These are phyloP conservation scores for Pelusios castaneus DNA, from an alignment of 2,113 vertebrate genomes.

Conservation along the genomic window DNA sequence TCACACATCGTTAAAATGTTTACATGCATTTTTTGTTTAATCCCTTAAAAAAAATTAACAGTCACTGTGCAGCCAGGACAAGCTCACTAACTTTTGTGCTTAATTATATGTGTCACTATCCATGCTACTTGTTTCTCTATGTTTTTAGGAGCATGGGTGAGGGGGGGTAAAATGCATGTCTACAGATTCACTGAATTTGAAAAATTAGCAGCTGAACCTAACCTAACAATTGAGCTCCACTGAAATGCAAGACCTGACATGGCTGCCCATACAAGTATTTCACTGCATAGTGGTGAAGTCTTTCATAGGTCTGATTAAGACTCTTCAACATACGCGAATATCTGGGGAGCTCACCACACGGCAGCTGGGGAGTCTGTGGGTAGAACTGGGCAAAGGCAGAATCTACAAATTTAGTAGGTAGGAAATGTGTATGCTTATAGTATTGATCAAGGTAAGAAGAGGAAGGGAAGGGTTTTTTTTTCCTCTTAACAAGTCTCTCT, in stretches of 20 bases:
- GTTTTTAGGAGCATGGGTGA: background rate
- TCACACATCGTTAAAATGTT: conserved; percentile 72
- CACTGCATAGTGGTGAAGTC: accelerated
- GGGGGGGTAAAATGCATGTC: background rate
- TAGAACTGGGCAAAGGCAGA: background rate
- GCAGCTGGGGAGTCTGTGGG: background rate
- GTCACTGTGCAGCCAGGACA: conserved; percentile 15
- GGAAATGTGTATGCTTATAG: background rate
- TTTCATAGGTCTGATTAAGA: background rate
- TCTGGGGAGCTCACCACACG: background rate
- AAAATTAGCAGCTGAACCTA: background rate
- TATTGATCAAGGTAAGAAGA: background rate
- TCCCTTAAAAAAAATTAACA: conserved; percentile 58
- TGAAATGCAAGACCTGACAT: background rate
- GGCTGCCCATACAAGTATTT: background rate
- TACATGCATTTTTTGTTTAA: conserved; percentile 66
- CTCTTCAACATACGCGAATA: background rate
- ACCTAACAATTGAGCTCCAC: background rate
- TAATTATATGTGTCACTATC: conserved; percentile 13
- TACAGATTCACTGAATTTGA: background rate
- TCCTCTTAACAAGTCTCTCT: background rate
- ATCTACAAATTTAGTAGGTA: accelerated
- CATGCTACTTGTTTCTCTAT: background rate
- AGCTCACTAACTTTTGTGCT: background rate
- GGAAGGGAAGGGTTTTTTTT: background rate